Conservation (phyloP, 2,113 vertebrate genomes). For the Ciconia stormi region DNA sequence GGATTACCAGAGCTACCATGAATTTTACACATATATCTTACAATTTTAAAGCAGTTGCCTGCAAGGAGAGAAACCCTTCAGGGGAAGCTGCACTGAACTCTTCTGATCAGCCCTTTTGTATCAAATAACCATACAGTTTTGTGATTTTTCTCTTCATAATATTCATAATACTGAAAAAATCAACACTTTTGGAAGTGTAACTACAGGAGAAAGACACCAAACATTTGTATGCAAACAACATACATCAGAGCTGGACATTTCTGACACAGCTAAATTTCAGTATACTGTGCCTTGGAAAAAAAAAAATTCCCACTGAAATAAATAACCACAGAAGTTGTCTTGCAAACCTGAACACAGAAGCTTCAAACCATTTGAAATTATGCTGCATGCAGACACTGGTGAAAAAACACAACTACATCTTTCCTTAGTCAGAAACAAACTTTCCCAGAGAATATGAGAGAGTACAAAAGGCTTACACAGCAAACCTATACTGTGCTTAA, state of each 20-base stretch:
- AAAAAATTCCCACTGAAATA: not conserved
- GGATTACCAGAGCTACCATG: not conserved
- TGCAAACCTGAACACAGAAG: not conserved
- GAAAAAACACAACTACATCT: not conserved
- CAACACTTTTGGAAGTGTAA: accelerated
- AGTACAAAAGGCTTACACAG: not conserved
- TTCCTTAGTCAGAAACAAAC: not conserved
- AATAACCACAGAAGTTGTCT: not conserved
- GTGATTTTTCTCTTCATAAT: not conserved
- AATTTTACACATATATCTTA: not conserved
- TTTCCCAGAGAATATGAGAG: not conserved
- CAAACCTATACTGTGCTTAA: slow-evolving; percentile 10
- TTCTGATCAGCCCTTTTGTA: not conserved
- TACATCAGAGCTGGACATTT: not conserved
- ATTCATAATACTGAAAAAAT: not conserved
- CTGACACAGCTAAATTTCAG: not conserved
- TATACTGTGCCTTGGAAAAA: accelerated
- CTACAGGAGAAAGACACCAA: not conserved
- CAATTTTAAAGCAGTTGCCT: not conserved
- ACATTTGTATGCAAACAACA: not conserved
- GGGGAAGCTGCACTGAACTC: not conserved
- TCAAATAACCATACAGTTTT: not conserved
- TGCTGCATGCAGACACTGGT: too few relatives aligned
- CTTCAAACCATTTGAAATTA: not conserved
- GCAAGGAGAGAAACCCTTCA: not conserved